Conservation (phyloP, 2,797 vertebrate genomes). For the Nothura maculosa region DNA sequence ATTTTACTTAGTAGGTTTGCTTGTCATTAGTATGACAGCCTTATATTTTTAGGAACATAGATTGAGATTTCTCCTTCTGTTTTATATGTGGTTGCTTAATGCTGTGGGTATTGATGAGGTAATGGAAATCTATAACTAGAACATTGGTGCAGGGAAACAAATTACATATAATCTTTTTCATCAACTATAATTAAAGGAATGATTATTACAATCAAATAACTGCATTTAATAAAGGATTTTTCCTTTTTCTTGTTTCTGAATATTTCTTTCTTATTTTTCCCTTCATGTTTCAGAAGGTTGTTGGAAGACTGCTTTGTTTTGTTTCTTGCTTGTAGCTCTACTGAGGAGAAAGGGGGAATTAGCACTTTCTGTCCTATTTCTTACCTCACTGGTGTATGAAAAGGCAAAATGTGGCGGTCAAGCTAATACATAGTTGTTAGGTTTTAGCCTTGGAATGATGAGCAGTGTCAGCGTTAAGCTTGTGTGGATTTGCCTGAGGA, state of each 20-base stretch:
- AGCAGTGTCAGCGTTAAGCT: neutral
- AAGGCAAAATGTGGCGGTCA: neutral
- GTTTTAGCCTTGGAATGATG: slow-evolving; percentile 20
- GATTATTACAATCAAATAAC: slow-evolving; percentile 27
- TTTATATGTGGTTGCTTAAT: slow-evolving; percentile 34
- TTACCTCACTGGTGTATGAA: neutral
- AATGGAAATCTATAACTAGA: slow-evolving; percentile 35
- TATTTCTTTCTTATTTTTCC: neutral
- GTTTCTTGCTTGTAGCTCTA: neutral
- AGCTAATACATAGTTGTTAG: slow-evolving; percentile 15
- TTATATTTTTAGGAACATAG: slow-evolving; percentile 13
- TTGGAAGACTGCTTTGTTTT: neutral
- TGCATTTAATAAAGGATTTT: neutral
- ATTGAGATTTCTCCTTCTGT: neutral
- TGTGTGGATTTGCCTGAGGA: slow-evolving; percentile 34
- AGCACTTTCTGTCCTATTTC: neutral
- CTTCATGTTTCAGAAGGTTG: neutral
- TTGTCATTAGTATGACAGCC: neutral
- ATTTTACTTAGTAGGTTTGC: neutral
- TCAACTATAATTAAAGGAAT: slow-evolving; percentile 28
- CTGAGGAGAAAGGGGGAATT: neutral
- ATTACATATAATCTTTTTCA: neutral
- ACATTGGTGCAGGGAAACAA: neutral
- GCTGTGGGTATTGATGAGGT: neutral
- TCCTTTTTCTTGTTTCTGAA: neutral